phyloP scores from a whole-genome alignment of 2,113 vertebrate species.

The Pelmatolapia mariae region DNA sequence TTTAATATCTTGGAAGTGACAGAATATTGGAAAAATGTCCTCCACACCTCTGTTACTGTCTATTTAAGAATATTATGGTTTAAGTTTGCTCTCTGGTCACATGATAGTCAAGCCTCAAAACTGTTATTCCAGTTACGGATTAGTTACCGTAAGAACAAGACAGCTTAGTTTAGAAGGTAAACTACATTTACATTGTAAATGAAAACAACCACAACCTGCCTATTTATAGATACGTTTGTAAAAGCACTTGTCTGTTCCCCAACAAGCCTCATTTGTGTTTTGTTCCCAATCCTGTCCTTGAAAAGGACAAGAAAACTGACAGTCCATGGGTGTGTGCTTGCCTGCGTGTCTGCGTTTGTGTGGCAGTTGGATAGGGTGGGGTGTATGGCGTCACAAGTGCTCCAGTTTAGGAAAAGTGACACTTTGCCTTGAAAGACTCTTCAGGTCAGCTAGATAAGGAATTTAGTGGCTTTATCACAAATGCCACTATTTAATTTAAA shows the following conservation, averaged over 20 bases:
- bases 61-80: not conserved
- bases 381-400: conserved; percentile 42
- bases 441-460: conserved; percentile 91
- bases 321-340: conserved; percentile 10
- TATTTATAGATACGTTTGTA: conserved; percentile 6
- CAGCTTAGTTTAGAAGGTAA: not conserved
- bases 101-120: not conserved
- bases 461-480: conserved; percentile 99
- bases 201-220: not conserved
- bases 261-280: conserved; percentile 49
- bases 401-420: conserved; percentile 78
- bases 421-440: conserved; percentile 92
- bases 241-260: conserved; percentile 5
- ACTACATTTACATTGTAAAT: not conserved
- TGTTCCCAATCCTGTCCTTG: conserved; percentile 64
- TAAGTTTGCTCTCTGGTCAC: not conserved
- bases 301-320: conserved; percentile 62
- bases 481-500: conserved; percentile 98
- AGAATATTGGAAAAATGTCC: not conserved
- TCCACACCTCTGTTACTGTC: not conserved
- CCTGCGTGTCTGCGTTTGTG: conserved; percentile 26
- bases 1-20: not conserved
- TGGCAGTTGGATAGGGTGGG: conserved; percentile 19
- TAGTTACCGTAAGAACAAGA: not conserved
- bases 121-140: not conserved